A percentile compares a stretch with the other conserved stretches of the same genome.
phyloP scores from a whole-genome alignment of 2,113 vertebrate genomes.

The Calidris pugnax region DNA sequence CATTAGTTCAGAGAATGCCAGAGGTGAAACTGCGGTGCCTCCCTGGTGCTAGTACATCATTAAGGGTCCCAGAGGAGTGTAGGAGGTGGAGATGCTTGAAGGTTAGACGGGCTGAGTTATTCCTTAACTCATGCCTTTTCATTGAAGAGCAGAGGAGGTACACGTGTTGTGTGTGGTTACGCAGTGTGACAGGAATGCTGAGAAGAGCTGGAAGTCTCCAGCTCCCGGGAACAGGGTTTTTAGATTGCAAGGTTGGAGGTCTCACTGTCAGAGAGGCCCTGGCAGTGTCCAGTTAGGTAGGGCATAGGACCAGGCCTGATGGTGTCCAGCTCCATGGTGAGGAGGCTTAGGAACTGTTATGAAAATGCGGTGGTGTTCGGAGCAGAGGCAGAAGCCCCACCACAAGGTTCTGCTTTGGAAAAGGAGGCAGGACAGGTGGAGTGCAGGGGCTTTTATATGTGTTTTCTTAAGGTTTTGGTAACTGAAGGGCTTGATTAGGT shows the following conservation, averaged over 20 bases:
- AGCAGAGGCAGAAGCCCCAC: neutral
- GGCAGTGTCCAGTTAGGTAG: fast-evolving
- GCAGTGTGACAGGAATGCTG: neutral
- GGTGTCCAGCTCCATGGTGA: neutral
- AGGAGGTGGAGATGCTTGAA: conserved; percentile 30
- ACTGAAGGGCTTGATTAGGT: neutral
- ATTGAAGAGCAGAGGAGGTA: conserved; percentile 11
- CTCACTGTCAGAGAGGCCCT: neutral
- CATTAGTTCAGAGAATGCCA: conserved; percentile 35
- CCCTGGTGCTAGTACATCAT: conserved; percentile 23
- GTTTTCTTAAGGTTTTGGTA: neutral
- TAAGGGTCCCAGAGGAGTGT: conserved; percentile 36
- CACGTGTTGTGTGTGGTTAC: neutral
- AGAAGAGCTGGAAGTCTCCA: neutral
- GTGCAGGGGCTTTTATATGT: neutral
- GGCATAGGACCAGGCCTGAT: neutral
- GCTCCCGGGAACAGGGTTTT: neutral
- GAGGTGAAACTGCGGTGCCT: conserved; percentile 25
- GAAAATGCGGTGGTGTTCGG: neutral
- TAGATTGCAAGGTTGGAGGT: neutral
- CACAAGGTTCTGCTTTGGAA: neutral
- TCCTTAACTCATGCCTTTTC: conserved; percentile 14
- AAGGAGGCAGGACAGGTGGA: neutral
- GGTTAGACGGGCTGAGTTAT: conserved; percentile 4
- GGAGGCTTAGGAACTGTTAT: neutral